Evolutionary conservation across 2,113 vertebrate species (phyloP), one percentile per base, ranked within the genome.

Genomic region (Galeopterus variegatus): DNA sequence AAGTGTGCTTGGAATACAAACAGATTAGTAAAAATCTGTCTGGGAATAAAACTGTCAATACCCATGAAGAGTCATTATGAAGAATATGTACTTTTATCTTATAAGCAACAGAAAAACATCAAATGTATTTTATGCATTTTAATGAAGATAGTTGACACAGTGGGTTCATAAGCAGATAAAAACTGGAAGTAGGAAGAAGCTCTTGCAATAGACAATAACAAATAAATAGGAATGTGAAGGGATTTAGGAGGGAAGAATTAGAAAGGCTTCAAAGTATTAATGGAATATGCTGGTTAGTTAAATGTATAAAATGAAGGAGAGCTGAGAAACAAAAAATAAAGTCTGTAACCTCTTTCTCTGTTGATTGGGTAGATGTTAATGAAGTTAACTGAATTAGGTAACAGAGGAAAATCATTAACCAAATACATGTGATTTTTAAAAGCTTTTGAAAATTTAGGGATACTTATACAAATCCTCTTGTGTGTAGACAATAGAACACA

Each of bases 321-420:
- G 24, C 3, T 92, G 9, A 90, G 31, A 36, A 69, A 69, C 11
- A 82, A 95, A 41, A 82, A 75, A 26, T 23, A 45, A n/a, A 21
- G 3, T 12, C 8, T 73, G 23, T 31, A 56, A 80, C 48, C 1
- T 93, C 23, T 65, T 72, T 3, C 11, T 93, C 33, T 58, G 26
- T 58, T 94, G 62, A 90, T 5, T 36, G 17, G 18, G 0, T 72
- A 70, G 52, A 24, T 93, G 14, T 64, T 79, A 77, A 73, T 58
- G 14, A 95, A 86, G 10, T 85, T 79, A 56, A 33, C 12, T 90
- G 45, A 69, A 36, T 7, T 73, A 64, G 41, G 3, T 70, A 31
- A 87, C 41, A 96, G n/a, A 70, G 15, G 41, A 58, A 94, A 76
- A 95, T 70, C 5, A 86, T 60, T 84, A 33, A 93, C 1, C 15